A percentile compares a stretch with the other conserved stretches of the same genome.
These are phyloP conservation scores for Dryobates pubescens DNA, from an alignment of 2,797 vertebrate species.

Conservation along the genomic window DNA sequence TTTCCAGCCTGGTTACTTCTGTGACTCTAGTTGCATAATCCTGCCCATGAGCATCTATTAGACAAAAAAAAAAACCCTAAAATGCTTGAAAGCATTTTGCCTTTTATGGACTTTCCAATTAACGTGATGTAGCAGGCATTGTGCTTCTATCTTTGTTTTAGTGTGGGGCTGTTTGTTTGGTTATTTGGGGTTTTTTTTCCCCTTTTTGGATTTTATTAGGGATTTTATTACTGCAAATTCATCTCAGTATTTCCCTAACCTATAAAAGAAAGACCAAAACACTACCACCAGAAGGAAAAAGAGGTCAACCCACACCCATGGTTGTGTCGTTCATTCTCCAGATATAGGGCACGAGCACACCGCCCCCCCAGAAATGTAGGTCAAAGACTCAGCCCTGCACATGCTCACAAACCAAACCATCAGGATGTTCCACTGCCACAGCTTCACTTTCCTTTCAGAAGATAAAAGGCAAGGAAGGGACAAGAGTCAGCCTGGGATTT, in stretches of 20 bases:
- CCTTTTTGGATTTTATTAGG: neutral
- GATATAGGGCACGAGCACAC: slow-evolving; percentile 19
- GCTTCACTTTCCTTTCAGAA: slow-evolving; percentile 11
- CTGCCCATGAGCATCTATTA: neutral
- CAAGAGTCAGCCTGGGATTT: neutral
- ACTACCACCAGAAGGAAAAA: neutral
- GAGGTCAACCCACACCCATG: neutral
- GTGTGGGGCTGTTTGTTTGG: no score
- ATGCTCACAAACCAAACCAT: slow-evolving; percentile 7
- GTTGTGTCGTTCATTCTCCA: slow-evolving; percentile 6
- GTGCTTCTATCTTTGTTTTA: neutral
- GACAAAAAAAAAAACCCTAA: neutral
- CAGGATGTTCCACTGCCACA: neutral
- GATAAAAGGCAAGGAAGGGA: neutral
- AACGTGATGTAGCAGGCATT: neutral
- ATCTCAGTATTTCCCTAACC: neutral
- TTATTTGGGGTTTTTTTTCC: neutral
- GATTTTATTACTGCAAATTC: neutral
- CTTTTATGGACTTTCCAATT: neutral
- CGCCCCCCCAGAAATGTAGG: slow-evolving; percentile 21
- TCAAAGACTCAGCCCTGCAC: slow-evolving; percentile 15
- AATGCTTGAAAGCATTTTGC: neutral
- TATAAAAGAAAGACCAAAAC: neutral
- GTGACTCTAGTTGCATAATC: no score
- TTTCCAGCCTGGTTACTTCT: no score